Percentiles rank a stretch among this genome's conserved stretches.
phyloP scores from a whole-genome alignment of 2,113 vertebrate species.

The Ceratotherium simum region DNA sequence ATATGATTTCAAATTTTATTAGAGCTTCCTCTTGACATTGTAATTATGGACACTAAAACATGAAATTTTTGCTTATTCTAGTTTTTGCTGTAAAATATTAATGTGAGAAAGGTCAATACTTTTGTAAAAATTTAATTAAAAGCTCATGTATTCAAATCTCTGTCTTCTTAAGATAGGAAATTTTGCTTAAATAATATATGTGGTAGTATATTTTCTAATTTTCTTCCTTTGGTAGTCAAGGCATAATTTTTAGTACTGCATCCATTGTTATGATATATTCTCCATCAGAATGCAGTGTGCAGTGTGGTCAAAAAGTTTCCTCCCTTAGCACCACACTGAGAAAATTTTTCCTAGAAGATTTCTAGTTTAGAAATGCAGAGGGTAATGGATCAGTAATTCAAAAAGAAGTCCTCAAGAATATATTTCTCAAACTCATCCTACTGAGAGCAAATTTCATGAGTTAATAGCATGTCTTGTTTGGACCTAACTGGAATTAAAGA shows the following conservation, averaged over 20 bases:
- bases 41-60: background rate
- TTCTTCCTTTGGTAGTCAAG: background rate
- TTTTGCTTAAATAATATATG: background rate
- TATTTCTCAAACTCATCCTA: background rate
- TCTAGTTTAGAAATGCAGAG: background rate
- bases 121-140: background rate
- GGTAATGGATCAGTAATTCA: background rate
- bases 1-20: background rate
- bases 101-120: background rate
- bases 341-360: background rate
- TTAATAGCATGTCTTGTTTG: background rate
- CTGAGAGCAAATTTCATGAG: background rate
- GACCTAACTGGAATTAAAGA: slow-evolving; percentile 4
- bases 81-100: background rate
- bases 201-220: background rate
- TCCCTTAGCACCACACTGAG: background rate
- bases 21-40: background rate
- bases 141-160: background rate
- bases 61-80: background rate
- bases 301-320: background rate
- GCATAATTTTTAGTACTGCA: background rate
- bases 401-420: background rate
- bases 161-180: background rate
- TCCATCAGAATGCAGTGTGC: background rate
- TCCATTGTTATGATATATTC: background rate